These are phyloP conservation scores for Oryzias celebensis DNA, from an alignment of 2,113 vertebrate genomes.

Conservation along the genomic window DNA sequence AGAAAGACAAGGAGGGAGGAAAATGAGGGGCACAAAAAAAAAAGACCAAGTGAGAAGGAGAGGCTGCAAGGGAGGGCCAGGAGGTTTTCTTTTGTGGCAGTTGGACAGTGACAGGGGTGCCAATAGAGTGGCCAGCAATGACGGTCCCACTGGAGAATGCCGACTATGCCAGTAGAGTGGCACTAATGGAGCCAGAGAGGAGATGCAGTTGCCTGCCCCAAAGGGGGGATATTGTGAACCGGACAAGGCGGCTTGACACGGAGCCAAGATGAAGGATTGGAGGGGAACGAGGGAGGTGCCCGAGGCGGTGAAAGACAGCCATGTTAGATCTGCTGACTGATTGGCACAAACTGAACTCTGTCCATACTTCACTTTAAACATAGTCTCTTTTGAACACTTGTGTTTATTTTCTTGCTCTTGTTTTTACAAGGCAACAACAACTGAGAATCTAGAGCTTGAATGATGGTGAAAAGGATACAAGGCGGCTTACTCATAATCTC, in stretches of 20 bases:
- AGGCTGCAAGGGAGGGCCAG: conserved; percentile 39
- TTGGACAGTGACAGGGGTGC: conserved; percentile 69
- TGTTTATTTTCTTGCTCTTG: neutral
- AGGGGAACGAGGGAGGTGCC: conserved; percentile 52
- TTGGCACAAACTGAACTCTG: conserved; percentile 62
- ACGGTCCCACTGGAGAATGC: conserved; percentile 75
- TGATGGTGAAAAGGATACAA: conserved; percentile 3
- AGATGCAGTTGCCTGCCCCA: conserved; percentile 72
- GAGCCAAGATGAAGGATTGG: conserved; percentile 75
- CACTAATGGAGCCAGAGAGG: conserved; percentile 76
- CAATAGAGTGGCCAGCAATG: conserved; percentile 69
- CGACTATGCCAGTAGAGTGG: conserved; percentile 72
- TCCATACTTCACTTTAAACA: conserved; percentile 7
- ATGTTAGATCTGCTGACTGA: conserved; percentile 77
- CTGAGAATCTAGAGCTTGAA: neutral
- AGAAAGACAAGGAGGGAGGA: conserved; percentile 49
- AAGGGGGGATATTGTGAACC: conserved; percentile 76
- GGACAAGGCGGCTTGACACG: conserved; percentile 72
- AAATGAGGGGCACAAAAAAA: conserved; percentile 46
- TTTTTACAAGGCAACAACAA: neutral
- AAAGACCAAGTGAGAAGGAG: conserved; percentile 57
- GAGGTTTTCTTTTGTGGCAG: conserved; percentile 61
- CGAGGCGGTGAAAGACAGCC: conserved; percentile 63
- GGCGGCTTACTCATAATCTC: neutral
- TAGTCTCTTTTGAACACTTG: neutral